Percentiles rank a stretch among this genome's conserved stretches.
These are phyloP conservation scores for Heteronetta atricapilla DNA, from an alignment of 2,113 vertebrate species.

Conservation along the genomic window DNA sequence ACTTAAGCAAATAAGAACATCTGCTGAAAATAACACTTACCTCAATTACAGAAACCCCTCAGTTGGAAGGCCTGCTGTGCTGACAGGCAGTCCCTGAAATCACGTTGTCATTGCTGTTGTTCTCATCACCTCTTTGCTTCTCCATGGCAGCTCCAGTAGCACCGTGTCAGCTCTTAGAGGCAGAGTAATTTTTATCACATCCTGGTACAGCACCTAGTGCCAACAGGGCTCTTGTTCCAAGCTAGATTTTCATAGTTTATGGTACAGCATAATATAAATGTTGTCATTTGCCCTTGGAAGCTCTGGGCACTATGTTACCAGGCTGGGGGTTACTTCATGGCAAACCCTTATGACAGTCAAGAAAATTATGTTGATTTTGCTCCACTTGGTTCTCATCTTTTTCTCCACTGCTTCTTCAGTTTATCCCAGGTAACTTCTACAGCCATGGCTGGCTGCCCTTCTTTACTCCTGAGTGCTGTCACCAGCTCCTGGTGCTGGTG, in stretches of 20 bases:
- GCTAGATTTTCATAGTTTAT: background rate
- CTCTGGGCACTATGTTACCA: background rate
- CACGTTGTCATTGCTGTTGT: background rate
- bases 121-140: background rate
- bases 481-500: rapidly evolving
- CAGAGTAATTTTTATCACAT: background rate
- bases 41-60: background rate
- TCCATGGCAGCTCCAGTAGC: background rate
- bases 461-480: background rate
- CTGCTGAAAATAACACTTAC: background rate
- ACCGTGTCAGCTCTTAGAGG: background rate
- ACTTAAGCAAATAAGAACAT: background rate
- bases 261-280: background rate
- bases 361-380: background rate
- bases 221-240: rapidly evolving
- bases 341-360: background rate
- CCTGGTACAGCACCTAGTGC: background rate
- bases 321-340: rapidly evolving
- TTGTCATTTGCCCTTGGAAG: background rate
- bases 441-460: too few species aligned
- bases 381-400: background rate
- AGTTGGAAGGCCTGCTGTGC: background rate
- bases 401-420: background rate
- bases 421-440: background rate
- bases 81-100: background rate